phyloP scores from a whole-genome alignment of 2,113 vertebrate species.

The Pionites leucogaster region DNA sequence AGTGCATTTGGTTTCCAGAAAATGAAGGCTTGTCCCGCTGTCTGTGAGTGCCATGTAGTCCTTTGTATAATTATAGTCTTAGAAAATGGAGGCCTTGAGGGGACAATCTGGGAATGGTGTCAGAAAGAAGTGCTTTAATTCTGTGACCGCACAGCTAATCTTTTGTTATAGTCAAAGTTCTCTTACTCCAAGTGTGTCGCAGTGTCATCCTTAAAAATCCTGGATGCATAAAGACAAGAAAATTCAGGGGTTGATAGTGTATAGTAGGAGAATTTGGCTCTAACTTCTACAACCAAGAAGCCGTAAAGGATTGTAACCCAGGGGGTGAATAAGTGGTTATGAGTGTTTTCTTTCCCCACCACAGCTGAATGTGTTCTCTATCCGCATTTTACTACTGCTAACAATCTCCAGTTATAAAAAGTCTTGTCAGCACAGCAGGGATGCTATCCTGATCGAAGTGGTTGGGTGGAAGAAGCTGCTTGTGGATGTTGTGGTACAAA shows the following conservation, averaged over 20 bases:
- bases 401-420: not conserved
- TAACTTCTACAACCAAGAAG: not conserved
- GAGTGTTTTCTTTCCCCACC: not conserved
- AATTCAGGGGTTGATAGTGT: not conserved
- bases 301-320: not conserved
- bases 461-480: not conserved
- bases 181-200: not conserved
- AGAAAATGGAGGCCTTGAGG: not conserved
- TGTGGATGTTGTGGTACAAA: not conserved
- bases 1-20: not conserved
- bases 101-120: not conserved
- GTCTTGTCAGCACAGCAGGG: not conserved
- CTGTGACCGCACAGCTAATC: not conserved
- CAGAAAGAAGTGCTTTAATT: not conserved
- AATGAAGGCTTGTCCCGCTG: not conserved
- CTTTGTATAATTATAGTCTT: not conserved
- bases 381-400: not conserved
- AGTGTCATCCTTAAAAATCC: not conserved
- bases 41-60: not conserved
- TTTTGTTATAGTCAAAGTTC: not conserved
- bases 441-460: not conserved
- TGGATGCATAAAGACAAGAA: not conserved
- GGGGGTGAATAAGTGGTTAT: not conserved
- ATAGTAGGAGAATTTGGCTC: not conserved
- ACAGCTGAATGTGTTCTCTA: not conserved